These are phyloP conservation scores for Lagodon rhomboides DNA, from an alignment of 2,797 vertebrate genomes.

Conservation along the genomic window DNA sequence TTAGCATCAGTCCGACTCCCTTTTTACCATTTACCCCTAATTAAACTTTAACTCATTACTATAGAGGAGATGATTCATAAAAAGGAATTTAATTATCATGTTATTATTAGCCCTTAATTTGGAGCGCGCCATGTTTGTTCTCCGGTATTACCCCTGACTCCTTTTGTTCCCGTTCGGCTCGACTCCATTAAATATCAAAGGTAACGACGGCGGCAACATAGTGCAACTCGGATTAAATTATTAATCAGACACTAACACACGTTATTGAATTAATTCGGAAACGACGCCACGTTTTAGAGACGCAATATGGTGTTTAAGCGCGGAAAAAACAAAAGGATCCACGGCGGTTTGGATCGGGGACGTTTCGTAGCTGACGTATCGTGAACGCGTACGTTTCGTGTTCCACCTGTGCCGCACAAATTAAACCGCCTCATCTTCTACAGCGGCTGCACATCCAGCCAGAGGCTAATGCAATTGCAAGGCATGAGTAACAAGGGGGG, in stretches of 20 bases:
- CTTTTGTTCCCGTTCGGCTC: conserved; percentile 73
- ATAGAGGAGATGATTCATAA: conserved; percentile 79
- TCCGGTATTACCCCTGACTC: conserved; percentile 67
- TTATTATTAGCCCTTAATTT: conserved; percentile 81
- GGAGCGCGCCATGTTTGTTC: conserved; percentile 76
- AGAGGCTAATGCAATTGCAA: conserved; percentile 80
- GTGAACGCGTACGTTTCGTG: conserved; percentile 36
- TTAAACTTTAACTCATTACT: conserved; percentile 83
- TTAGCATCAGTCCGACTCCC: conserved; percentile 62
- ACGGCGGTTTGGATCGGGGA: not conserved
- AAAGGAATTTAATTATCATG: conserved; percentile 83
- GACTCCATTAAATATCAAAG: conserved; percentile 81
- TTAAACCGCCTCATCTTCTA: conserved; percentile 74
- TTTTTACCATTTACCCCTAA: conserved; percentile 78
- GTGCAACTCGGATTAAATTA: conserved; percentile 56
- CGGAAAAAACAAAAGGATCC: conserved; percentile 1
- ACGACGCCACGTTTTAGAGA: conserved; percentile 6
- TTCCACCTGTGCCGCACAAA: conserved; percentile 70
- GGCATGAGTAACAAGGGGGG: conserved; percentile 76
- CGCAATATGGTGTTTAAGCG: conserved; percentile 7
- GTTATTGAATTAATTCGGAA: conserved; percentile 50
- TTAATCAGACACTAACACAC: conserved; percentile 57
- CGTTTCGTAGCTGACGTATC: conserved; percentile 18
- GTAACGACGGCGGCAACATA: conserved; percentile 73
- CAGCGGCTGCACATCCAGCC: conserved; percentile 60